These are phyloP conservation scores for Jaculus jaculus DNA, from an alignment of 2,113 vertebrate species.

Conservation along the genomic window DNA sequence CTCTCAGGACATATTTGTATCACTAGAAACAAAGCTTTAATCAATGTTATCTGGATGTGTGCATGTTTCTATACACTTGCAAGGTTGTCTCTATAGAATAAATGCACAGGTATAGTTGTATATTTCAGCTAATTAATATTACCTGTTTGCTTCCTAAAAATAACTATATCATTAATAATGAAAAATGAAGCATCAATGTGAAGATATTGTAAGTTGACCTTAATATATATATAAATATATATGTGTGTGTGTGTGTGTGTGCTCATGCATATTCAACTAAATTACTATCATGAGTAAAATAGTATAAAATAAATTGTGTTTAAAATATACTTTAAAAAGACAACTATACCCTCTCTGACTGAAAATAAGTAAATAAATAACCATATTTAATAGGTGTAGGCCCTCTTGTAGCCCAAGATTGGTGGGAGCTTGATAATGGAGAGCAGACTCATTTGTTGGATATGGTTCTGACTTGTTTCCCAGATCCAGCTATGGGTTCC, in stretches of 20 bases:
- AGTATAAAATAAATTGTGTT: constrained; percentile 25
- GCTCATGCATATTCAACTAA: background rate
- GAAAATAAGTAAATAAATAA: no score
- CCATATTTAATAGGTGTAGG: no score
- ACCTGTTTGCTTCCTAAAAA: background rate
- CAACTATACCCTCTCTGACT: no score
- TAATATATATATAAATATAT: background rate
- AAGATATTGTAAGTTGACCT: background rate
- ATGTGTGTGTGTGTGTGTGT: no score
- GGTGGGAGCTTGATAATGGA: no score
- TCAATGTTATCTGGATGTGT: background rate
- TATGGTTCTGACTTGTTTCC: no score
- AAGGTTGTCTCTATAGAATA: background rate
- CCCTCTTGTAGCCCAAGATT: no score
- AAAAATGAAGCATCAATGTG: background rate
- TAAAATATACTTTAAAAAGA: background rate
- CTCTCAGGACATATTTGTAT: background rate
- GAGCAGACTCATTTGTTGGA: no score
- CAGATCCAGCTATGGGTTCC: no score
- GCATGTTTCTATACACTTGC: background rate
- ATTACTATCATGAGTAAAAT: background rate
- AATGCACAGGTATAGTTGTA: background rate
- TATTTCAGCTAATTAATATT: background rate
- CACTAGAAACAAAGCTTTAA: background rate
- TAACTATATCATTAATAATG: background rate